Evolutionary conservation across 2,888 invertebrate species (phyloP), one percentile per base, ranked within the genome.

Genomic region (Chrysopilus asiliformis): DNA sequence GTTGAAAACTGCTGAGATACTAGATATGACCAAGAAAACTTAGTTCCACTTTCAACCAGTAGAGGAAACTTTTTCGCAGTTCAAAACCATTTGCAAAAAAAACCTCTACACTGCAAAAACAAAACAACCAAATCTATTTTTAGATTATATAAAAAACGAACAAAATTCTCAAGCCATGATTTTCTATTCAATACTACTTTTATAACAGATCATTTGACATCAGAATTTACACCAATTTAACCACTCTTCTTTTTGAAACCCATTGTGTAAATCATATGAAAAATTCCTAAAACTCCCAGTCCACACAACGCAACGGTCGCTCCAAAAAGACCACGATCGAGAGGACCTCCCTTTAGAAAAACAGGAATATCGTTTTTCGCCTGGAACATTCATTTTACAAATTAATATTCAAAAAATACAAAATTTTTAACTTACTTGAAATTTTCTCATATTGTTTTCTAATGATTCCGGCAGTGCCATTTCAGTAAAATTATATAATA

Each of bases 401-500:
- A 27, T 13, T 27, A 27, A 27, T 9, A 12, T 9, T 9, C 47
- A 20, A 4, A 17, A n/a, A 26, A 38, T 17, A 28, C 30, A 36
- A 17, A 38, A 30, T 33, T 32, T 34, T 18, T 36, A 20, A 18
- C 14, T 24, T 36, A 56, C 63, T 49, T 63, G 63, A 38, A 64
- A 64, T 45, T 53, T 53, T 41, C 55, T 53, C 50, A 55, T 53
- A 42, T 56, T 62, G 15, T 44, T 49, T 35, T 49, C 50, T 32
- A 63, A 44, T 41, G 47, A 48, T 41, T 63, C 64, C 24, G 61
- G 62, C 39, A 63, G 48, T 22, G 56, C 58, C 62, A 62, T 62
- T 36, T 36, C 20, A n/a, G n/a, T n/a, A n/a, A n/a, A n/a, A n/a
- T n/a, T n/a, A n/a, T n/a, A n/a, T n/a, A n/a, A n/a, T n/a, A n/a